Evolutionary conservation across 2,888 invertebrate species (phyloP), one percentile per base, ranked within the genome.

Genomic region (Polydrusus pterygomalis): DNA sequence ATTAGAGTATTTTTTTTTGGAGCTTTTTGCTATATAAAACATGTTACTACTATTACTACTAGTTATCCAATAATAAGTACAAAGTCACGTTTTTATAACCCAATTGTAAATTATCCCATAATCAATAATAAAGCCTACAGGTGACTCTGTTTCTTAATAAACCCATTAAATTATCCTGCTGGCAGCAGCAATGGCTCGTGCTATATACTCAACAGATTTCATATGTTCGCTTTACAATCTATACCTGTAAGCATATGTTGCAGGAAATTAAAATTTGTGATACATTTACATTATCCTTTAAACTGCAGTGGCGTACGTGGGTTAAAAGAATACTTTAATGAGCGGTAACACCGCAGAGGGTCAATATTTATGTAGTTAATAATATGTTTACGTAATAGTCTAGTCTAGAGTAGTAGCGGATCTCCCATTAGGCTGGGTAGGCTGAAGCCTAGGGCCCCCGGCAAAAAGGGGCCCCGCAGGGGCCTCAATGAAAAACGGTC

Each of bases 181-280:
- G 17, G 17, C 38, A 60, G 10, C 30, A 56, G 56, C 3, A 40
- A 11, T 69, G 69, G 69, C 45, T 58, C 69, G 58, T 69, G 69
- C 58, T 69, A 60, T 60, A 60, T 60, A 18, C 38, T 17, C 38
- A 58, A 69, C 45, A 69, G 58, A 45, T 69, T 68, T 68, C 56
- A 56, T 20, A 68, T 56, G 68, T 43, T 68, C 43, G n/a, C 18
- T 25, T 43, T 30, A 43, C 56, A 25, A 56, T 68, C 43, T 40
- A 40, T 56, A 40, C 54, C 56, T 56, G 40, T 40, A 54, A 49
- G 18, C 47, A 73, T 58, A 73, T 54, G 68, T 65, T 67, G 60
- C 68, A 73, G 67, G 67, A 73, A 73, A 73, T 73, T 73, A 67
- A 73, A 67, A 54, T 73, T 73, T 68, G 60, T 34, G 9, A 65